Evolutionary conservation across 2,113 vertebrate species (phyloP).

Genomic region (Ascaphus truei): DNA sequence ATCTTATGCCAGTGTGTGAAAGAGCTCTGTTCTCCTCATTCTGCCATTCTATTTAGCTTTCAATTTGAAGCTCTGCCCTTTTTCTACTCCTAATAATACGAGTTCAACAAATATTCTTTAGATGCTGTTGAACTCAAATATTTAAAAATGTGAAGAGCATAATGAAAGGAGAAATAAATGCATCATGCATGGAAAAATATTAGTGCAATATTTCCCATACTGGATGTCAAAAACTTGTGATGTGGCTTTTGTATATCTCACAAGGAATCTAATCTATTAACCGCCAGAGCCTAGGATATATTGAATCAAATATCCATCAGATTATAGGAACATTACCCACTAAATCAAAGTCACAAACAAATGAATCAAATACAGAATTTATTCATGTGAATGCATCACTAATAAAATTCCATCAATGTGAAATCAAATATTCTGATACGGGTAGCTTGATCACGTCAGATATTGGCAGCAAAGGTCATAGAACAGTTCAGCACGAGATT

Average conservation of each 20-base stretch:
- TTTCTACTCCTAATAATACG: neutral
- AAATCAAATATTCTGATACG: neutral
- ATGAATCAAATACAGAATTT: neutral
- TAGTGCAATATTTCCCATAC: neutral
- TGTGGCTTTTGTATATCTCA: neutral
- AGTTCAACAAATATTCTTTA: constrained; percentile 17
- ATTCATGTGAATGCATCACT: neutral
- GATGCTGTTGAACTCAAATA: constrained; percentile 9
- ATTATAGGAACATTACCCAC: constrained; percentile 15
- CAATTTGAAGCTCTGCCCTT: constrained; percentile 17
- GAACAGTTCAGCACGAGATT: neutral
- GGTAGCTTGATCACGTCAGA: neutral
- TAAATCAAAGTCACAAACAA: constrained; percentile 15
- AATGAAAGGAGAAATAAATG: neutral
- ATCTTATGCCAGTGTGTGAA: neutral
- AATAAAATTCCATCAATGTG: constrained; percentile 1
- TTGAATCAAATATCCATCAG: constrained; percentile 16
- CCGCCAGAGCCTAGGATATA: neutral
- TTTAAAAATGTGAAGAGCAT: neutral
- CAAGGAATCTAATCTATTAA: constrained; percentile 27
- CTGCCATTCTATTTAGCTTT: constrained; percentile 2
- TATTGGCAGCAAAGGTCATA: neutral
- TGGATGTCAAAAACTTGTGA: neutral
- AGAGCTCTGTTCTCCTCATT: neutral
- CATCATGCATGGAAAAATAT: neutral